Percentiles rank a stretch among this genome's conserved stretches.
These are phyloP conservation scores for Tethya wilhelma DNA, from an alignment of 37 sponge, comb jelly and placozoan genomes.

Conservation along the genomic window DNA sequence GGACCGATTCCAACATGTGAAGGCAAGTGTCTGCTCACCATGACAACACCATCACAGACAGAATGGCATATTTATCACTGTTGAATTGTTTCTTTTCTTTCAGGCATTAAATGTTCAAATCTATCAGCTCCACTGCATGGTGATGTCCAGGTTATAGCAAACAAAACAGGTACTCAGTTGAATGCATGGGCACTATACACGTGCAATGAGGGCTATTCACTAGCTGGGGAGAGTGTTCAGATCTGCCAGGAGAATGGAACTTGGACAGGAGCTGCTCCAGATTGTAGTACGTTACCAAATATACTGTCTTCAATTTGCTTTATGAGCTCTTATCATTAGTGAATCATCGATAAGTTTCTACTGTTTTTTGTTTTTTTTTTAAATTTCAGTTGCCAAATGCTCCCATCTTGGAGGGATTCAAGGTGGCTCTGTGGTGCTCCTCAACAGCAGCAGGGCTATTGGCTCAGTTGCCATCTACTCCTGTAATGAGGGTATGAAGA, in stretches of 20 bases:
- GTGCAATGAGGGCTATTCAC: background rate
- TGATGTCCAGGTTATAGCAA: background rate
- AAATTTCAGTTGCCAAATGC: background rate
- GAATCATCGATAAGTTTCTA: background rate
- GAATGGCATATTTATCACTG: no score
- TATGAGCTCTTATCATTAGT: no score
- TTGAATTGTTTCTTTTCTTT: background rate
- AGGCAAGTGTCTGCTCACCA: background rate
- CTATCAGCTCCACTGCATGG: background rate
- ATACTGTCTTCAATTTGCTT: no score
- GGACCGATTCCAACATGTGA: constrained; percentile 2
- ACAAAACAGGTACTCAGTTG: background rate
- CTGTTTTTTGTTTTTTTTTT: constrained; percentile 1
- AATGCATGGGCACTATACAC: background rate
- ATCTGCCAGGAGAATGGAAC: background rate
- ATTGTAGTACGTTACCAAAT: background rate
- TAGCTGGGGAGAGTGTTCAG: background rate
- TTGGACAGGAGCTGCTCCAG: constrained; percentile 2
- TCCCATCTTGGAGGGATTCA: background rate
- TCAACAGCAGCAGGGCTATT: background rate
- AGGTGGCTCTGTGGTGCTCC: background rate
- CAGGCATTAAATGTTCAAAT: background rate
- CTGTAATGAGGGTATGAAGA: constrained; percentile 30
- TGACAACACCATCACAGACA: no score
- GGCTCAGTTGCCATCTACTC: constrained; percentile 12